Evolutionary conservation across 2,113 vertebrate genomes (phyloP).

Genomic region (Chaenogobius annularis): DNA sequence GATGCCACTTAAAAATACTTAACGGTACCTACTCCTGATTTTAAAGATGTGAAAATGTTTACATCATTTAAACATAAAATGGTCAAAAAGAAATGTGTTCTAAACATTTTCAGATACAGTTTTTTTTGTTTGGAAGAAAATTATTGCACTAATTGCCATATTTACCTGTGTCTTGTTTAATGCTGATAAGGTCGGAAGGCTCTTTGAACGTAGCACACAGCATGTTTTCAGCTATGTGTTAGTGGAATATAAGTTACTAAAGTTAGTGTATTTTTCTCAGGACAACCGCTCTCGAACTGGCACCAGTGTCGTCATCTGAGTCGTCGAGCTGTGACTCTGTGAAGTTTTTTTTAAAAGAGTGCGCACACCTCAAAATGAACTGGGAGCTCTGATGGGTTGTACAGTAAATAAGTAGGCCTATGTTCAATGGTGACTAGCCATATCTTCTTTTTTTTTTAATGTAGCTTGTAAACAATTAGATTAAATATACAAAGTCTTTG

Average conservation of each 20-base stretch:
- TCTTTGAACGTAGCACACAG: slow-evolving; percentile 12
- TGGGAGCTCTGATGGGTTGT: slow-evolving; percentile 9
- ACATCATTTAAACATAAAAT: too few relatives aligned
- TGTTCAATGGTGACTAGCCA: background rate
- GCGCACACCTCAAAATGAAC: slow-evolving; percentile 25
- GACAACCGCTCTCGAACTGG: slow-evolving; percentile 87
- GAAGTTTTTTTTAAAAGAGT: slow-evolving; percentile 36
- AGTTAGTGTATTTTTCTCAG: slow-evolving; percentile 78
- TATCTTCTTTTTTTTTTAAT: background rate
- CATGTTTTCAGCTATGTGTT: background rate
- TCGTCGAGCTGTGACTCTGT: slow-evolving; percentile 34
- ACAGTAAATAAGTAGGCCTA: background rate
- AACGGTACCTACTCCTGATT: background rate
- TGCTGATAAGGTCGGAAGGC: background rate
- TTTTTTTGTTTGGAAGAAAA: background rate
- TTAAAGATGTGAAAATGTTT: background rate
- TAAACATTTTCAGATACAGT: too few relatives aligned
- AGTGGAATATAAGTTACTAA: slow-evolving; percentile 46
- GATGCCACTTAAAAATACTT: background rate
- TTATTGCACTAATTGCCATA: background rate
- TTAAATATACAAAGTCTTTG: background rate
- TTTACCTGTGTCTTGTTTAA: background rate
- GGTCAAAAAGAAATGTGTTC: too few relatives aligned
- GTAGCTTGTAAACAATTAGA: background rate
- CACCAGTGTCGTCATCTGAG: slow-evolving; percentile 87